Conservation (phyloP, 2,888 invertebrate genomes). For the Agrotis puta region DNA sequence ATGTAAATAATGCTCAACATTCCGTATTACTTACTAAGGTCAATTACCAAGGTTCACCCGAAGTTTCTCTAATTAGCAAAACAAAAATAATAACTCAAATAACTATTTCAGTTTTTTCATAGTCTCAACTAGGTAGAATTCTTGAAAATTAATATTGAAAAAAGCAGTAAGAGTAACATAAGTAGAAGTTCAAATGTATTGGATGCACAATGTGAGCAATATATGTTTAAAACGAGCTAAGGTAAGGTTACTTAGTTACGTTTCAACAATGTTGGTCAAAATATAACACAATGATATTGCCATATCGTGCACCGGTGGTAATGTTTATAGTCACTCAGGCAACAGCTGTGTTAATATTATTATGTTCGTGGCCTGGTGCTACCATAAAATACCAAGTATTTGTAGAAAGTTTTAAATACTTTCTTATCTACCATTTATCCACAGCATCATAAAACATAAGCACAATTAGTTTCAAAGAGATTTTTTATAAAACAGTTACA, state of each 20-base stretch:
- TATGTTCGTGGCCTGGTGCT: constrained; percentile 5
- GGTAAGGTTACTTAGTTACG: constrained; percentile 30
- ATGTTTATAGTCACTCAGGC: constrained; percentile 26
- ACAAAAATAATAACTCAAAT: constrained; percentile 28
- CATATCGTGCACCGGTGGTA: constrained; percentile 61
- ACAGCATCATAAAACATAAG: constrained; percentile 37
- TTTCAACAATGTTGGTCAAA: constrained; percentile 46
- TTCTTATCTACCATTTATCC: constrained; percentile 17
- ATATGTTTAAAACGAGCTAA: constrained; percentile 39
- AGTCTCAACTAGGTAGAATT: constrained; percentile 23
- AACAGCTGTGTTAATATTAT: constrained; percentile 42
- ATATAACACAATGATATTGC: constrained; percentile 56
- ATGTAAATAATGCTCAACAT: constrained; percentile 28
- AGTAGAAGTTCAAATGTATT: constrained; percentile 73
- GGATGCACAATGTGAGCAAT: constrained; percentile 69
- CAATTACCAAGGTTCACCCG: constrained; percentile 29
- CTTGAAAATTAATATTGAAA: constrained; percentile 6
- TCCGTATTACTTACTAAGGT: constrained; percentile 30
- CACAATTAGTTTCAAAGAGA: constrained; percentile 14
- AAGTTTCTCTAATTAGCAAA: constrained; percentile 30
- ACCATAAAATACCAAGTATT: constrained; percentile 6
- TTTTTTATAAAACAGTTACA: background rate
- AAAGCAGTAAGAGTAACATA: constrained; percentile 51
- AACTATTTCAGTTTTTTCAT: constrained; percentile 1
- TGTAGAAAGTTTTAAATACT: background rate